Evolutionary conservation across 1,140 invertebrate species (phyloP).

Genomic region (Drosophila lini): DNA sequence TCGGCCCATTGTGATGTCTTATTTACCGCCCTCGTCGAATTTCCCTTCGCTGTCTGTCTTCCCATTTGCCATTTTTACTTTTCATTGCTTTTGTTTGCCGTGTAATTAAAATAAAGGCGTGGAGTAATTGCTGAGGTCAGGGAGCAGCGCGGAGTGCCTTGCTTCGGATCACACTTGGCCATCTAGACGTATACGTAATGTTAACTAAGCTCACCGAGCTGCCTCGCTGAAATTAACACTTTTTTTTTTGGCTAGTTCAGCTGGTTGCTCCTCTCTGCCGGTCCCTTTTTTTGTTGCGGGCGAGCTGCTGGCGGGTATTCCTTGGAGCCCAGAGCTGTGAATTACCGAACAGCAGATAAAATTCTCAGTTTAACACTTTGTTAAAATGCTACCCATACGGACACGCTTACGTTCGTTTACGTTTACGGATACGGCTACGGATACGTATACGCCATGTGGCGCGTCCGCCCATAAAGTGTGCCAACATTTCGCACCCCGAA

Average conservation of each 20-base stretch:
- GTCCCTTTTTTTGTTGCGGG: conserved; percentile 25
- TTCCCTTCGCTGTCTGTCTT: conserved; percentile 38
- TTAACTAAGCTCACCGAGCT: conserved; percentile 71
- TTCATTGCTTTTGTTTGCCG: conserved; percentile 79
- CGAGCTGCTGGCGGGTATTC: conserved; percentile 53
- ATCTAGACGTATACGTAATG: conserved; percentile 60
- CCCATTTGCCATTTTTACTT: conserved; percentile 66
- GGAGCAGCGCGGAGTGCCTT: conserved; percentile 32
- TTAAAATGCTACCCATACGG: conserved; percentile 74
- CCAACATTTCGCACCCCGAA: conserved; percentile 52
- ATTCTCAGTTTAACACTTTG: conserved; percentile 83
- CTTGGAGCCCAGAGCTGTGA: conserved; percentile 67
- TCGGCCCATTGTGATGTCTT: conserved; percentile 22
- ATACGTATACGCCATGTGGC: conserved; percentile 59
- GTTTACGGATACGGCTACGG: conserved; percentile 44
- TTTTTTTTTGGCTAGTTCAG: conserved; percentile 60
- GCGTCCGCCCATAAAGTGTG: conserved; percentile 69
- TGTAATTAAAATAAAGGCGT: conserved; percentile 83
- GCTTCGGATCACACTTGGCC: conserved; percentile 18
- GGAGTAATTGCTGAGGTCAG: conserved; percentile 83
- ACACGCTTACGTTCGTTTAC: conserved; percentile 43
- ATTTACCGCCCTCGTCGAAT: conserved; percentile 2
- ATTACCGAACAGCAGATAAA: conserved; percentile 81
- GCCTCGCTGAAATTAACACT: conserved; percentile 72
- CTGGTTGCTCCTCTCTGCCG: conserved; percentile 13